Conservation (phyloP, 1,140 invertebrate genomes). For the Stegodyphus mimosarum region DNA sequence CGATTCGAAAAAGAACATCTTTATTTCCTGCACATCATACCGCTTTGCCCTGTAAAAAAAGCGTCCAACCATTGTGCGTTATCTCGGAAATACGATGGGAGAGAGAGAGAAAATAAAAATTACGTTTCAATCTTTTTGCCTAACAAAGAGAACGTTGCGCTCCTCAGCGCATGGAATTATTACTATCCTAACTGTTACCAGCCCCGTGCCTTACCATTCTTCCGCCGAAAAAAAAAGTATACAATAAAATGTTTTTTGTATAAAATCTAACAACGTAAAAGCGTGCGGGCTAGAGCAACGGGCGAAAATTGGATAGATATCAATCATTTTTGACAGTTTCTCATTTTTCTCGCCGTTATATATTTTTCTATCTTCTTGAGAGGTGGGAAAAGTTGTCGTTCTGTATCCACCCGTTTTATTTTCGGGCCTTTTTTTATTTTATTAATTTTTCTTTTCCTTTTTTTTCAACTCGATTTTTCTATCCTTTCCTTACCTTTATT, state of each 20-base stretch:
- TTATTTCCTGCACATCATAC: too few species aligned
- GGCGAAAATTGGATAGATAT: conserved; percentile 41
- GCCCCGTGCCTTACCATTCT: neutral
- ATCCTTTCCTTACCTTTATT: conserved; percentile 23
- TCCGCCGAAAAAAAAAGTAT: neutral
- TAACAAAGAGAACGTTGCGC: neutral
- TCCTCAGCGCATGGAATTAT: neutral
- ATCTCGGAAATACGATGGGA: neutral
- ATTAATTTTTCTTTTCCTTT: conserved; percentile 17
- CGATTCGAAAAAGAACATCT: too few species aligned
- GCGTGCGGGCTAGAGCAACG: neutral
- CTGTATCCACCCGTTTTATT: neutral
- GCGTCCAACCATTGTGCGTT: too few species aligned
- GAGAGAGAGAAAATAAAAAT: neutral
- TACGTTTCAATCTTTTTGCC: neutral
- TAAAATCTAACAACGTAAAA: neutral
- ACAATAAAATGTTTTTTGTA: neutral
- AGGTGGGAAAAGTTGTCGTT: neutral
- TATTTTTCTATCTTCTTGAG: neutral
- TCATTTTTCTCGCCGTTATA: neutral
- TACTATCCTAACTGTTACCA: neutral
- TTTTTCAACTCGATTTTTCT: conserved; percentile 20
- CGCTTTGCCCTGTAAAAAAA: too few species aligned
- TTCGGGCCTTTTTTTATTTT: conserved; percentile 9
- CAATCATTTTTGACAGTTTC: conserved; percentile 51